Percentiles rank a stretch among this genome's conserved stretches.
phyloP scores from a whole-genome alignment of 2,888 invertebrate species.

The Drosophila leonis region DNA sequence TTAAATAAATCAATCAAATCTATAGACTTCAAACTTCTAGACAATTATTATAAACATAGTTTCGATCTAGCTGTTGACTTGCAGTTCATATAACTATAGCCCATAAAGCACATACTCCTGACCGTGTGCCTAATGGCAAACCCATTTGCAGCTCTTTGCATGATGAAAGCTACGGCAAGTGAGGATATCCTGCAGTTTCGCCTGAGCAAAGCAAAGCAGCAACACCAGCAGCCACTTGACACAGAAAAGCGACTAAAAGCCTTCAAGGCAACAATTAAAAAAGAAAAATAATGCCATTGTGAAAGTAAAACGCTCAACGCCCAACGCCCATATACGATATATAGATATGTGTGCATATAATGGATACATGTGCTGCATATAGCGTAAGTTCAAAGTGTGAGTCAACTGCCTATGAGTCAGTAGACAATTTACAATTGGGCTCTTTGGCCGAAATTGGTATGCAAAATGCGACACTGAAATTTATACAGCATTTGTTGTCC shows the following conservation, averaged over 20 bases:
- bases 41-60: not conserved
- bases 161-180: constrained; percentile 44
- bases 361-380: not conserved
- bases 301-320: constrained; percentile 28
- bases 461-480: constrained; percentile 20
- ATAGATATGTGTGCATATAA: not conserved
- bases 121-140: constrained; percentile 50
- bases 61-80: not conserved
- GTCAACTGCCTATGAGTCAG: constrained; percentile 30
- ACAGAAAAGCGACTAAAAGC: constrained; percentile 60
- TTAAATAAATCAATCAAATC: too few species aligned
- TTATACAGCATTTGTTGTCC: constrained; percentile 13
- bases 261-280: constrained; percentile 29
- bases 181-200: constrained; percentile 55
- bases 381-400: constrained; percentile 10
- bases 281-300: constrained; percentile 17
- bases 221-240: constrained; percentile 41
- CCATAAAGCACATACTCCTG: constrained; percentile 1
- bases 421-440: constrained; percentile 6
- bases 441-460: constrained; percentile 8
- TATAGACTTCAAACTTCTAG: not conserved
- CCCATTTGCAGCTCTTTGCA: constrained; percentile 47
- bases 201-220: not conserved
- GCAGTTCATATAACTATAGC: not conserved
- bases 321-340: not conserved